Conservation (phyloP, 1,140 invertebrate species). For the Drosophila paulistorum region DNA sequence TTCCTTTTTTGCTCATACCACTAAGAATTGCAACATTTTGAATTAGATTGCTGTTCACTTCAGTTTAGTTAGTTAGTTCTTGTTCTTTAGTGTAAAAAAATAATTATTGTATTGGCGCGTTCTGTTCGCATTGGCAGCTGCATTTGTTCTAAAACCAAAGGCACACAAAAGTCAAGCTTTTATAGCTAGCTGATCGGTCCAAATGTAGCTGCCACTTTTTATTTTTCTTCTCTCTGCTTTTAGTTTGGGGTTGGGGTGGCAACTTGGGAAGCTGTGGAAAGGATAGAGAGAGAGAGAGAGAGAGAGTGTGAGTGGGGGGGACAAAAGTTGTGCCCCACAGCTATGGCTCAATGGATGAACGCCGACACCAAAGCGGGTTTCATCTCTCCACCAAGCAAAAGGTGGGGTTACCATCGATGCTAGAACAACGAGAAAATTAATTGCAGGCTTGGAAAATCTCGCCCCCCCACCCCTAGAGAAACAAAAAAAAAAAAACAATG, state of each 20-base stretch:
- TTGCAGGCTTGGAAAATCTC: slow-evolving; percentile 56
- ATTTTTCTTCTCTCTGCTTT: not conserved
- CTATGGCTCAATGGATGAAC: slow-evolving; percentile 41
- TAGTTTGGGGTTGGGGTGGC: not conserved
- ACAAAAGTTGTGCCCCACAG: slow-evolving; percentile 47
- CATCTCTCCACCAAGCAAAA: not conserved
- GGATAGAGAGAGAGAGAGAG: no score
- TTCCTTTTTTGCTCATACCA: slow-evolving; percentile 47
- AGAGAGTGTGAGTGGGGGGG: not conserved
- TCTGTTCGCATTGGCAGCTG: slow-evolving; percentile 61
- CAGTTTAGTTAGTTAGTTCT: no score
- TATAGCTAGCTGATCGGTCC: slow-evolving; percentile 41
- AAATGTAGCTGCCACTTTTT: not conserved
- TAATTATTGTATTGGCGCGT: not conserved
- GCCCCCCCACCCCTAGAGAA: not conserved
- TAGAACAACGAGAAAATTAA: slow-evolving; percentile 75
- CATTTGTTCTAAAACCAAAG: slow-evolving; percentile 73
- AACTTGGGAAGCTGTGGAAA: no score
- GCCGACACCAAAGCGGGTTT: slow-evolving; percentile 43
- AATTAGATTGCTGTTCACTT: slow-evolving; percentile 17
- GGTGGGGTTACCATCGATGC: not conserved
- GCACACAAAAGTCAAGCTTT: slow-evolving; percentile 59
- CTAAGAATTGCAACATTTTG: slow-evolving; percentile 56
- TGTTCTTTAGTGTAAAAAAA: slow-evolving; percentile 8
- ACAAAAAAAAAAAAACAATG: slow-evolving; percentile 12